These are phyloP conservation scores for Ephydatia muelleri DNA, from an alignment of 37 sponge, comb jelly and placozoan species.

Conservation along the genomic window DNA sequence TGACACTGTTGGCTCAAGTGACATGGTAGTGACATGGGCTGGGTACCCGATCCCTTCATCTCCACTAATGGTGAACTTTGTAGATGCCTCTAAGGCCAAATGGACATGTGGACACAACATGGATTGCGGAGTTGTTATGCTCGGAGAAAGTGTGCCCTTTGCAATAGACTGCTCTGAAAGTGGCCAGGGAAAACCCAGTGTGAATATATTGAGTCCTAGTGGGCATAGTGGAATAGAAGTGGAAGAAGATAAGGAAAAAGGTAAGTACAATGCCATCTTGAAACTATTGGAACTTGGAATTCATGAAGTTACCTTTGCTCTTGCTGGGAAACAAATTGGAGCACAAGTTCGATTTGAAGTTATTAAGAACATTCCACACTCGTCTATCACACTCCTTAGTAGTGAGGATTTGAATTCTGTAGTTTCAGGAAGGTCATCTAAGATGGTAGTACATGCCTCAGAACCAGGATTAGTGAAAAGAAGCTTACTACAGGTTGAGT, in stretches of 20 bases:
- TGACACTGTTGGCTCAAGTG: conserved; percentile 15
- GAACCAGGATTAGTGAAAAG: conserved; percentile 65
- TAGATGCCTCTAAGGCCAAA: conserved; percentile 51
- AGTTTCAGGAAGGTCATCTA: conserved; percentile 23
- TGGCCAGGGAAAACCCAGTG: conserved; percentile 54
- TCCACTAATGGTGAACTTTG: conserved; percentile 35
- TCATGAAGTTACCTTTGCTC: conserved; percentile 60
- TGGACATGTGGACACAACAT: conserved; percentile 27
- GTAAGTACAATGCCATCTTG: conserved; percentile 51
- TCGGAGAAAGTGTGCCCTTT: conserved; percentile 38
- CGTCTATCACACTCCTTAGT: conserved; percentile 39
- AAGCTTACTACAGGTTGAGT: conserved; percentile 37
- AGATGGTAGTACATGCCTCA: conserved; percentile 44
- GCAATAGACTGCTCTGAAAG: conserved; percentile 35
- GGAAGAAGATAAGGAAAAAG: conserved; percentile 51
- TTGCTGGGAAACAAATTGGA: conserved; percentile 58
- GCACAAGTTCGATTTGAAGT: conserved; percentile 65
- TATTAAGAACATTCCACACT: conserved; percentile 51
- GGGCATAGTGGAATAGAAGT: conserved; percentile 25
- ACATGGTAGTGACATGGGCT: conserved; percentile 50
- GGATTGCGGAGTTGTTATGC: not conserved
- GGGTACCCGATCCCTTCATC: conserved; percentile 43
- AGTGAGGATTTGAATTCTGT: conserved; percentile 50
- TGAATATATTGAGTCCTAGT: conserved; percentile 49
- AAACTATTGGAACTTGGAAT: conserved; percentile 80